phyloP scores from a whole-genome alignment of 2,113 vertebrate species.

The Chloropsis hardwickii region DNA sequence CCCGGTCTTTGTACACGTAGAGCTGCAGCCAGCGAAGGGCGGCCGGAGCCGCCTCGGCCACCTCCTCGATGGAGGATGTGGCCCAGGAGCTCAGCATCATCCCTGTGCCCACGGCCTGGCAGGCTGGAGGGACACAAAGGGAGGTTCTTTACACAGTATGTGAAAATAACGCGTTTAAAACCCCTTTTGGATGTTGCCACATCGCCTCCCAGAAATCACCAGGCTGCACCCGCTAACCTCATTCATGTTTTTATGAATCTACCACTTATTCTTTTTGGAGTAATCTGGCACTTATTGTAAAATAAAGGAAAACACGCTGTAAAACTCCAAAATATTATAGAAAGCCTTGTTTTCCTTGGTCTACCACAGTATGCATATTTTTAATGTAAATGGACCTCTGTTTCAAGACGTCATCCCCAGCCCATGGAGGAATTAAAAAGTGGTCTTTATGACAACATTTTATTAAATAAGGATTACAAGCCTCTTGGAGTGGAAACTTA shows the following conservation, averaged over 20 bases:
- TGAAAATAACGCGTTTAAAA: background rate
- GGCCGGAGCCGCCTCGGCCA: slow-evolving; percentile 70
- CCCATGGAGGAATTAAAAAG: slow-evolving; percentile 20
- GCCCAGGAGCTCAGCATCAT: slow-evolving; percentile 99
- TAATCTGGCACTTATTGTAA: slow-evolving; percentile 6
- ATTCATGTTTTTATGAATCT: background rate
- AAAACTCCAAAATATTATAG: background rate
- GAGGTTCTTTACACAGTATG: rapidly evolving
- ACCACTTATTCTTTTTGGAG: background rate
- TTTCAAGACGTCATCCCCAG: slow-evolving; percentile 37
- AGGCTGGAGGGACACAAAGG: slow-evolving; percentile 72
- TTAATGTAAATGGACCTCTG: slow-evolving; percentile 48
- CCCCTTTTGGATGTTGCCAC: background rate
- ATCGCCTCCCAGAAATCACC: background rate
- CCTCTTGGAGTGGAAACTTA: slow-evolving; percentile 25
- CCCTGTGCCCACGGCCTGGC: slow-evolving; percentile 79
- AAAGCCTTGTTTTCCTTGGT: slow-evolving; percentile 34
- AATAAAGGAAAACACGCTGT: background rate
- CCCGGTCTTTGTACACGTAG: slow-evolving; percentile 90
- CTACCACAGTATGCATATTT: slow-evolving; percentile 19
- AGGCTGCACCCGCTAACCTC: background rate
- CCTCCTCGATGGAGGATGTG: slow-evolving; percentile 92
- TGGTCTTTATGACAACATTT: slow-evolving; percentile 41
- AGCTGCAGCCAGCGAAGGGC: slow-evolving; percentile 86
- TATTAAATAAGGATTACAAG: slow-evolving; percentile 45